Conservation (phyloP, 2,888 invertebrate species). For the Heliconius charithonia region DNA sequence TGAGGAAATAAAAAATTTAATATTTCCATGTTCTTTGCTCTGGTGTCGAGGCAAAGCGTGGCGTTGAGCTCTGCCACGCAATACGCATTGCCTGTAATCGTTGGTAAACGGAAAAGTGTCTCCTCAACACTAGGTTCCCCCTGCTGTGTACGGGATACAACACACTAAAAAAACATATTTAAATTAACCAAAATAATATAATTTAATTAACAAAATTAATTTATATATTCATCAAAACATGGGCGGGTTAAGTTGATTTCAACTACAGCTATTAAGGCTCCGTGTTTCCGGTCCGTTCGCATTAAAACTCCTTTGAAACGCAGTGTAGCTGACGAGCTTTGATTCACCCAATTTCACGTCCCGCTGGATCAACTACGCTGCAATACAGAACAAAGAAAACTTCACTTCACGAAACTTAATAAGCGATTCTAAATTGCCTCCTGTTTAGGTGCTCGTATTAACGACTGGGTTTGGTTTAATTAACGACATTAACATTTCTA, state of each 20-base stretch:
- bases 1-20: no score
- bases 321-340: constrained; percentile 67
- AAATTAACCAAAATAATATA: neutral
- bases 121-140: no score
- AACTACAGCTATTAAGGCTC: constrained; percentile 34
- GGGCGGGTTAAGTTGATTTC: constrained; percentile 36
- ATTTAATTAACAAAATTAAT: constrained; percentile 29
- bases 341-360: constrained; percentile 71
- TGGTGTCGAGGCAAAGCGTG: no score
- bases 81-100: no score
- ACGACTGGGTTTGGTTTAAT: constrained; percentile 24
- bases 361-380: constrained; percentile 65
- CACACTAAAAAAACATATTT: neutral
- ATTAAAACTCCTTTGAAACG: constrained; percentile 56
- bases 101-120: no score
- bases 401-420: constrained; percentile 66
- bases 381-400: constrained; percentile 71
- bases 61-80: no score
- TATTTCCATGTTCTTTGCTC: no score
- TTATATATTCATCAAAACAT: constrained; percentile 26
- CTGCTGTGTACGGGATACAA: no score
- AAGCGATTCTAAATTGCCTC: constrained; percentile 59
- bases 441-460: constrained; percentile 36
- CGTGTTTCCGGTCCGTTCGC: constrained; percentile 39
- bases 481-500: constrained; percentile 31